Base-by-base conservation (phyloP, 2,888 invertebrate genomes). In the Drosophila pegasa region DNA sequence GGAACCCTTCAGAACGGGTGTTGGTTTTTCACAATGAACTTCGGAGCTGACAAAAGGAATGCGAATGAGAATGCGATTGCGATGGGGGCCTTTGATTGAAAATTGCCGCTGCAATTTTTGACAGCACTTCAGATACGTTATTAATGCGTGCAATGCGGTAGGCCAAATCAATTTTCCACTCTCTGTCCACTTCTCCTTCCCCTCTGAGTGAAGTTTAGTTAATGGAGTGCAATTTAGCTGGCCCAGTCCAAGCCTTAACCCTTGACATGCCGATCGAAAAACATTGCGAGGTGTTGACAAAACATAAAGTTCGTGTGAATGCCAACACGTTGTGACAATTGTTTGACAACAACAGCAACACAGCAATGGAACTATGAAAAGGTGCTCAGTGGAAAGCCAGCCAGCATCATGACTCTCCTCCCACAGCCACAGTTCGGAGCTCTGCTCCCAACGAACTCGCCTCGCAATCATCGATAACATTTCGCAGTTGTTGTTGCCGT, bases 271-370 rank as follows among this genome's bases (percentile, higher is more conserved):
- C 50, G 29, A n/a, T 16, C 25, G 51, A 37, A 37, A 69, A 59
- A 73, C 64, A 69, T 66, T 71, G 67, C 52, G 57, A 90, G 89
- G 89, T 90, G 89, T 87, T 88, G 88, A 72, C 76, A 78, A 80
- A 88, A 89, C 89, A 90, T 82, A 88, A 84, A 90, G 85, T 90
- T 90, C 89, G 89, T 89, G 89, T 89, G 90, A 89, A 89, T 89
- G 80, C 90, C 89, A 84, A 89, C 88, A 90, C 85, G 87, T 71
- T 89, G 85, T 79, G 89, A 87, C 87, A 88, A 88, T 83, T 88
- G 87, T 78, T 84, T 86, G 88, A 86, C 87, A 83, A 75, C 87
- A 80, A 51, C 80, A 54, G 60, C 70, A 63, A 38, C 55, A 52
- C 60, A 55, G 41, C 59, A 40, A 65, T 65, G 62, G 54, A 86